Percentiles rank a stretch among this genome's conserved stretches.
Evolutionary conservation across 1,140 invertebrate genomes (phyloP).

Genomic region (Bombus haemorrhoidalis): DNA sequence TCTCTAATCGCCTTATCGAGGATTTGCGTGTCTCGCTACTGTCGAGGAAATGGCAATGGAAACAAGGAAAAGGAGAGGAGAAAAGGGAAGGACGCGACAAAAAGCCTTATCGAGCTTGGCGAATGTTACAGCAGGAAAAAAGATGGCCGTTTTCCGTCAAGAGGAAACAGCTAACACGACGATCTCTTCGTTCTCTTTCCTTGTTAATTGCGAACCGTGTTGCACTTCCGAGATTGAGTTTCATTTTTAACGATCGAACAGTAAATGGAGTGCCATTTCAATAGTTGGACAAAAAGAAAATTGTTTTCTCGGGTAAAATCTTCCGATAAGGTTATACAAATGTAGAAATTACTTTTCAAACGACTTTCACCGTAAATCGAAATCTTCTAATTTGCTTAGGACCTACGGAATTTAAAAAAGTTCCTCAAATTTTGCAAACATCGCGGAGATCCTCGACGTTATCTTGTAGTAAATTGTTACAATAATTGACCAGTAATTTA

Average conservation of each 20-base stretch:
- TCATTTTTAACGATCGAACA: background rate
- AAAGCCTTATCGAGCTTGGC: constrained; percentile 26
- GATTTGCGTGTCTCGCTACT: background rate
- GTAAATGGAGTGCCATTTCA: background rate
- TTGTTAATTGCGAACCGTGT: background rate
- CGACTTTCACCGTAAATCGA: too few relatives aligned
- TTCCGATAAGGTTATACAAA: too few relatives aligned
- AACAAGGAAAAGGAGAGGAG: background rate
- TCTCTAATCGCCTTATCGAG: constrained; percentile 16
- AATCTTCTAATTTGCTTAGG: too few relatives aligned
- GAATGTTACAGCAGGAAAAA: background rate
- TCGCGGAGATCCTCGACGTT: fast-evolving
- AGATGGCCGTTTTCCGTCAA: background rate
- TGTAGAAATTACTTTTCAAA: too few relatives aligned
- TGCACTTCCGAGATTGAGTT: background rate
- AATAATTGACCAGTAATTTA: too few relatives aligned
- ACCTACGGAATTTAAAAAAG: too few relatives aligned
- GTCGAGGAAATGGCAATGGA: background rate
- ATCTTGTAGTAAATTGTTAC: too few relatives aligned
- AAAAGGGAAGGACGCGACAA: background rate
- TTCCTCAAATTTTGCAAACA: too few relatives aligned
- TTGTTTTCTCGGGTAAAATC: background rate
- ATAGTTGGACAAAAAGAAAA: background rate
- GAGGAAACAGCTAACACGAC: background rate
- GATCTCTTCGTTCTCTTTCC: background rate